phyloP scores from a whole-genome alignment of 2,888 invertebrate genomes.

The Drosophila niveifrons region DNA sequence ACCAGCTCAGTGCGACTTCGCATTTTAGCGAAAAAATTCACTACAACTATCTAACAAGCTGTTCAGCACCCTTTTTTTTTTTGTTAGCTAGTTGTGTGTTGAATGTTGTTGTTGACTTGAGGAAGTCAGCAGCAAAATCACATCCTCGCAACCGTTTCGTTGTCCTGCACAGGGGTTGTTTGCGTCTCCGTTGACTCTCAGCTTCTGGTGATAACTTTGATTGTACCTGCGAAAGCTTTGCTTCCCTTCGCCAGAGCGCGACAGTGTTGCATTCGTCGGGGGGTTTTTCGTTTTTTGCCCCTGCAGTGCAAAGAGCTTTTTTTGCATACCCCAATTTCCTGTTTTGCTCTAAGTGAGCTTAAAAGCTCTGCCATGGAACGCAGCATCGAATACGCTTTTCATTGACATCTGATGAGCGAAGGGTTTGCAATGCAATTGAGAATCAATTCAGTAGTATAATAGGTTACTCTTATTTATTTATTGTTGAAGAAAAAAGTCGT shows the following conservation, averaged over 20 bases:
- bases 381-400: slow-evolving; percentile 6
- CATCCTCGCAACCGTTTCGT: slow-evolving; percentile 40
- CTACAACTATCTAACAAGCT: not conserved
- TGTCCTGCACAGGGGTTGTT: slow-evolving; percentile 41
- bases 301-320: slow-evolving; percentile 27
- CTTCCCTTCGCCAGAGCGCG: not conserved
- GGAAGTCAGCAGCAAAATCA: slow-evolving; percentile 40
- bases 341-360: slow-evolving; percentile 10
- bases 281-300: slow-evolving; percentile 2
- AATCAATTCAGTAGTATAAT: no score
- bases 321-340: slow-evolving; percentile 25
- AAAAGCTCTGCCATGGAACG: slow-evolving; percentile 18
- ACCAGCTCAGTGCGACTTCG: slow-evolving; percentile 85
- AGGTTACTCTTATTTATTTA: no score
- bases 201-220: slow-evolving; percentile 41
- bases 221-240: slow-evolving; percentile 37
- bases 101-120: slow-evolving; percentile 56
- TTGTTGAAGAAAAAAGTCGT: no score
- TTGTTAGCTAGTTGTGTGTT: slow-evolving; percentile 29
- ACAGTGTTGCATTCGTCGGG: slow-evolving; percentile 37
- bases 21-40: slow-evolving; percentile 69
- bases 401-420: not conserved
- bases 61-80: slow-evolving; percentile 1
- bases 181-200: slow-evolving; percentile 30
- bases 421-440: not conserved